Conservation (phyloP, 2,113 vertebrate genomes). For the Agapornis roseicollis region DNA sequence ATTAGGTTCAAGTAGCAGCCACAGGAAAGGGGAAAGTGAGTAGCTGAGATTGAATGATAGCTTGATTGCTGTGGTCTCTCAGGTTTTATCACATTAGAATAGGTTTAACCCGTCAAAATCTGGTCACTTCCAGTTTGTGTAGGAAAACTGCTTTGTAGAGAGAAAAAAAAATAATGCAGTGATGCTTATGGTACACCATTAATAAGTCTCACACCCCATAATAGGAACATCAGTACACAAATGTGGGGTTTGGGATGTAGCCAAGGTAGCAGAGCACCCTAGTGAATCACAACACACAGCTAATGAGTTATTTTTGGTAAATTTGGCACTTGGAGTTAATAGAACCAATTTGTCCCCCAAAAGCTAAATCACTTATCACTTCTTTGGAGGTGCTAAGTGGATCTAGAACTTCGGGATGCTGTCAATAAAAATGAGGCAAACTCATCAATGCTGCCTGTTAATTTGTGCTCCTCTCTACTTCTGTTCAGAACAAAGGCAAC, state of each 20-base stretch:
- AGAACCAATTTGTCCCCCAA: constrained; percentile 73
- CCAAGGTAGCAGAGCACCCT: constrained; percentile 73
- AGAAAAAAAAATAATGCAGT: background rate
- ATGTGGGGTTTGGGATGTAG: constrained; percentile 71
- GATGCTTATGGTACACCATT: constrained; percentile 71
- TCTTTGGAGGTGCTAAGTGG: constrained; percentile 75
- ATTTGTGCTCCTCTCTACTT: constrained; percentile 19
- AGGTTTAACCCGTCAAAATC: constrained; percentile 73
- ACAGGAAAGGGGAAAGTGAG: constrained; percentile 37
- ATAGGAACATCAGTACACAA: constrained; percentile 77
- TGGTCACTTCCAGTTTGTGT: constrained; percentile 53
- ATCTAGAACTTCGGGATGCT: constrained; percentile 73
- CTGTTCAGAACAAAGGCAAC: constrained; percentile 31
- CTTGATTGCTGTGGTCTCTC: constrained; percentile 56
- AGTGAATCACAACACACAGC: constrained; percentile 71
- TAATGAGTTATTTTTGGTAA: constrained; percentile 79
- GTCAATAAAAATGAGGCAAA: constrained; percentile 68
- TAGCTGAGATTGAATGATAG: constrained; percentile 47
- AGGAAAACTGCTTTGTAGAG: constrained; percentile 52
- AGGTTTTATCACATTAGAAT: constrained; percentile 67
- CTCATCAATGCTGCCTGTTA: constrained; percentile 21
- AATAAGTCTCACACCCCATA: constrained; percentile 75
- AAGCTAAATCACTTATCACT: constrained; percentile 77
- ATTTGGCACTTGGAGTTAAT: constrained; percentile 73
- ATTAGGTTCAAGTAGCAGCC: constrained; percentile 7